These are phyloP conservation scores for Acleris holmiana DNA, from an alignment of 2,888 invertebrate genomes.

Conservation along the genomic window DNA sequence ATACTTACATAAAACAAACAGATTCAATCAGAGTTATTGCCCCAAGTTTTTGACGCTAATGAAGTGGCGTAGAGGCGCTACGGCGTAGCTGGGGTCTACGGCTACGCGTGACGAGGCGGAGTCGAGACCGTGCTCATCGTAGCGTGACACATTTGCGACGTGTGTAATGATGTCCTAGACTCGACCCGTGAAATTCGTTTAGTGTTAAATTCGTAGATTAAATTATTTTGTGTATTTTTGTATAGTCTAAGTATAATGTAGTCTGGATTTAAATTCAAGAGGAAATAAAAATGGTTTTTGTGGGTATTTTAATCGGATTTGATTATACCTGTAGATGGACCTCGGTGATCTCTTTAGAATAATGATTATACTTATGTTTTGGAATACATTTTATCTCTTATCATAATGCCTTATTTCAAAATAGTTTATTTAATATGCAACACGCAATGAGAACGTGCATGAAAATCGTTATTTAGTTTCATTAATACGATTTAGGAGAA, in stretches of 20 bases:
- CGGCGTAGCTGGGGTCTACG: slow-evolving; percentile 12
- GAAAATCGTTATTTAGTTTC: no score
- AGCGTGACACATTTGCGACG: slow-evolving; percentile 15
- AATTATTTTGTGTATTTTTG: background rate
- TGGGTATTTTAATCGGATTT: no score
- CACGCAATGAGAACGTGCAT: no score
- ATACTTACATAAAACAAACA: background rate
- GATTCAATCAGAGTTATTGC: slow-evolving; percentile 4
- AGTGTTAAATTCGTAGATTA: background rate
- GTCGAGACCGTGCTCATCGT: slow-evolving; percentile 16
- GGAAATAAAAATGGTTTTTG: no score
- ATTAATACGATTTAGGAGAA: no score
- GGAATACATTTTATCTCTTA: no score
- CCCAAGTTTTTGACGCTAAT: slow-evolving; percentile 18
- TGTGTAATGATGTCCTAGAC: slow-evolving; percentile 13
- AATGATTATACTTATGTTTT: no score
- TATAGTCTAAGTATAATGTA: background rate
- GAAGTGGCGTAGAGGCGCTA: slow-evolving; percentile 23
- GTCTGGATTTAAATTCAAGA: no score
- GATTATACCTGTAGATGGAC: no score
- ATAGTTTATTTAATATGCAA: no score
- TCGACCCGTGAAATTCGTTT: slow-evolving; percentile 15
- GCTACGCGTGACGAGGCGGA: slow-evolving; percentile 1
- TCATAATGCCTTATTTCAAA: no score
- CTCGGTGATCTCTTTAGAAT: no score